Conservation (phyloP, 2,113 vertebrate genomes). For the Hippocampus comes region DNA sequence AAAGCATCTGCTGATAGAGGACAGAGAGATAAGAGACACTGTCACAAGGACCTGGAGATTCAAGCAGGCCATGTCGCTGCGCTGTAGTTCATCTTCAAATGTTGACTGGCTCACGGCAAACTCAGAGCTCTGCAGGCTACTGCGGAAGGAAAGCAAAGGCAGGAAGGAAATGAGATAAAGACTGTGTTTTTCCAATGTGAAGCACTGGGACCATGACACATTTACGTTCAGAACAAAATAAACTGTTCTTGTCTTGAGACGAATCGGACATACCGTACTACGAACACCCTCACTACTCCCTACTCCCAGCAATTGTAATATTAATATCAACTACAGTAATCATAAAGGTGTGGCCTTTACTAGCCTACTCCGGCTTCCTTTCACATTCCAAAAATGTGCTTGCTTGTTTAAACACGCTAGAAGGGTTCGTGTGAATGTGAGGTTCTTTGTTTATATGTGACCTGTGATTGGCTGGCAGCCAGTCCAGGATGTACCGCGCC, state of each 20-base stretch:
- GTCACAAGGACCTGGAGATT: not conserved
- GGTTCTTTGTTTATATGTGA: not conserved
- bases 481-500: not conserved
- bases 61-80: constrained; percentile 20
- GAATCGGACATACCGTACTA: not conserved
- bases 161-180: constrained; percentile 56
- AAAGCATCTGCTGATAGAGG: not conserved
- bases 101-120: not conserved
- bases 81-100: constrained; percentile 9
- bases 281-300: not conserved
- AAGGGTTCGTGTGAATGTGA: not conserved
- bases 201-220: not conserved
- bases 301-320: not conserved
- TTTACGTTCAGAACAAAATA: not conserved
- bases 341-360: not conserved
- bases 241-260: not conserved
- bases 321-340: too few species aligned
- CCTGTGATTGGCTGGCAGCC: not conserved
- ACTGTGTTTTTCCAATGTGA: constrained; percentile 10
- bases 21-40: not conserved
- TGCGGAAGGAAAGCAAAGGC: constrained; percentile 31
- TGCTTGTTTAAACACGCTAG: not conserved
- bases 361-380: not conserved
- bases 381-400: not conserved
- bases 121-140: not conserved